Evolutionary conservation across 2,113 vertebrate species (phyloP).

Genomic region (Carollia perspicillata): DNA sequence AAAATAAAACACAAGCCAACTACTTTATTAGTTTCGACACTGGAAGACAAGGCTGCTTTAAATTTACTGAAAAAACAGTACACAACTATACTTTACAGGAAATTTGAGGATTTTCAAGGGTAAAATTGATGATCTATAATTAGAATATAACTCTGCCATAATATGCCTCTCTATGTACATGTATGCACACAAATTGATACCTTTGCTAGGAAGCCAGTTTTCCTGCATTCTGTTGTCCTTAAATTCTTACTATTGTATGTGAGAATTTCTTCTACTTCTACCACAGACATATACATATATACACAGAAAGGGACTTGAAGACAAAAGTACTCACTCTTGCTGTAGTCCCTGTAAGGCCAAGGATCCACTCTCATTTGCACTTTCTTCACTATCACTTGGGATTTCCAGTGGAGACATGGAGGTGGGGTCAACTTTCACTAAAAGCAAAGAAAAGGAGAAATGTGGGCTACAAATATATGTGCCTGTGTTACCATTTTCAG

Average conservation of each 20-base stretch:
- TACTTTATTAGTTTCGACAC: not conserved
- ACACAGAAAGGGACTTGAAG: not conserved
- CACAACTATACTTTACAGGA: not conserved
- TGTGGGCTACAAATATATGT: not conserved
- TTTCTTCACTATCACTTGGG: conserved; percentile 84
- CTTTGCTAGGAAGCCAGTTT: not conserved
- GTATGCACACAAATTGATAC: not conserved
- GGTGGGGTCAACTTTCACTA: conserved; percentile 82
- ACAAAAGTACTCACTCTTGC: conserved; percentile 79
- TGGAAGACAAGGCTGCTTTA: not conserved
- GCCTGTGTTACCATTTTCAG: not conserved
- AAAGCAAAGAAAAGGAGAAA: conserved; percentile 63
- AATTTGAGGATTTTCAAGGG: conserved; percentile 7
- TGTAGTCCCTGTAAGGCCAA: conserved; percentile 77
- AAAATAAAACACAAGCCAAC: not conserved
- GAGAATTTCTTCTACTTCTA: not conserved
- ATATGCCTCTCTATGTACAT: not conserved
- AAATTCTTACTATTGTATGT: not conserved
- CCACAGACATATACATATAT: not conserved
- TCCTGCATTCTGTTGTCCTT: not conserved
- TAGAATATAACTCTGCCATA: not conserved
- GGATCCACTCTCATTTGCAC: conserved; percentile 74
- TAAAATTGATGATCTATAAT: conserved; percentile 14
- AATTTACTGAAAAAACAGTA: not conserved
- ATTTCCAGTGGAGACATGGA: conserved; percentile 82